These are phyloP conservation scores for Drosophila chauvacae DNA, from an alignment of 1,140 invertebrate genomes.

Conservation along the genomic window DNA sequence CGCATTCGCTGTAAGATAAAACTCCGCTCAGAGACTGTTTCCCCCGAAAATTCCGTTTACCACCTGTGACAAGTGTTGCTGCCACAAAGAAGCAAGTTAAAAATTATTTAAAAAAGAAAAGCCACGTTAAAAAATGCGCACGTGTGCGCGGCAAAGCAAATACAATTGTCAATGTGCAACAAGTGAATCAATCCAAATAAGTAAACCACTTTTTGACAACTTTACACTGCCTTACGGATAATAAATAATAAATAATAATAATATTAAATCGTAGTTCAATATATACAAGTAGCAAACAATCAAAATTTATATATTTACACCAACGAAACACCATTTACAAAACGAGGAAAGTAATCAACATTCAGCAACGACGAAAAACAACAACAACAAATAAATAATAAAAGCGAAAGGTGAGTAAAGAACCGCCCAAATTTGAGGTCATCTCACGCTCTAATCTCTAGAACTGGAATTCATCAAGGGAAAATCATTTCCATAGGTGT, in stretches of 20 bases:
- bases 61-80: slow-evolving; percentile 32
- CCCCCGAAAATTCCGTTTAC: slow-evolving; percentile 4
- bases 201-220: slow-evolving; percentile 66
- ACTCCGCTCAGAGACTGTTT: slow-evolving; percentile 26
- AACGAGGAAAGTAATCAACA: slow-evolving; percentile 23
- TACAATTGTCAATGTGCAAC: slow-evolving; percentile 45
- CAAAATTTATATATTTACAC: slow-evolving; percentile 56
- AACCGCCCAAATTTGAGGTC: slow-evolving; percentile 9
- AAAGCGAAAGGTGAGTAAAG: slow-evolving; percentile 56
- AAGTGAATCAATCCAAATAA: slow-evolving; percentile 43
- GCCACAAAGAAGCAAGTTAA: background rate
- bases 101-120: background rate
- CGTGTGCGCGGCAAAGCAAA: slow-evolving; percentile 37
- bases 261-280: slow-evolving; percentile 48
- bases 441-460: slow-evolving; percentile 8
- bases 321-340: slow-evolving; percentile 19
- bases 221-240: slow-evolving; percentile 80
- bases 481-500: slow-evolving; percentile 6
- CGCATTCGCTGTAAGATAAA: slow-evolving; percentile 84
- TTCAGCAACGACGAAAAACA: slow-evolving; percentile 38
- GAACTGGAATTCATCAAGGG: slow-evolving; percentile 9
- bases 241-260: slow-evolving; percentile 29
- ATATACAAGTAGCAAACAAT: slow-evolving; percentile 36
- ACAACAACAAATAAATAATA: slow-evolving; percentile 27
- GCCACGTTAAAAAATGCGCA: slow-evolving; percentile 28